Conservation (phyloP, 2,888 invertebrate species). For the Eupithecia exiguata region DNA sequence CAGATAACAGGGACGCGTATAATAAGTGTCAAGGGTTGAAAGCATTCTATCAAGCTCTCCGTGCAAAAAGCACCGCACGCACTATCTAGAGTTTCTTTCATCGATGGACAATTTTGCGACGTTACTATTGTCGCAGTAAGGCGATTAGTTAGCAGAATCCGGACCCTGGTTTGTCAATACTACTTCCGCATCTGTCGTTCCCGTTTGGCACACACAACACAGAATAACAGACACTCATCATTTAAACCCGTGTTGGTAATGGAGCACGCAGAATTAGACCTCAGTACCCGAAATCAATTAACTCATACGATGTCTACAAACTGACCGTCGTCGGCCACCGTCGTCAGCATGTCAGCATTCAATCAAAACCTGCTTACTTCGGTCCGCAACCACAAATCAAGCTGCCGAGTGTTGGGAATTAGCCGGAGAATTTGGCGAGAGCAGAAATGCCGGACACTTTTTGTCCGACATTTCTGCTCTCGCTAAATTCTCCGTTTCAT, state of each 20-base stretch:
- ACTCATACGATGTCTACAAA: slow-evolving; percentile 44
- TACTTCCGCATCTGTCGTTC: not conserved
- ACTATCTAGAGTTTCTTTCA: too few relatives aligned
- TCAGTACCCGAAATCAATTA: slow-evolving; percentile 44
- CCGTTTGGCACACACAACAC: not conserved
- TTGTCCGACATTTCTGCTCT: too few relatives aligned
- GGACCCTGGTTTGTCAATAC: not conserved
- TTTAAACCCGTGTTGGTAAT: slow-evolving; percentile 21
- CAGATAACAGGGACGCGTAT: too few relatives aligned
- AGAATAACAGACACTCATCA: not conserved
- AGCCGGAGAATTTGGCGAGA: slow-evolving; percentile 1
- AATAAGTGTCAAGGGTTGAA: too few relatives aligned
- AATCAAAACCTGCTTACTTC: slow-evolving; percentile 63
- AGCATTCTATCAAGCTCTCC: too few relatives aligned
- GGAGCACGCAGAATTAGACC: slow-evolving; percentile 32
- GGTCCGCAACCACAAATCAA: slow-evolving; percentile 57
- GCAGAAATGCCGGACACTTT: slow-evolving; percentile 19
- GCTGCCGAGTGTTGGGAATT: slow-evolving; percentile 29
- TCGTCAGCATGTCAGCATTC: slow-evolving; percentile 53
- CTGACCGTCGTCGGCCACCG: slow-evolving; percentile 38
- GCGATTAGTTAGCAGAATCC: too few relatives aligned
- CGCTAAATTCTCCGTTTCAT: too few relatives aligned
- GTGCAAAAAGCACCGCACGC: too few relatives aligned
- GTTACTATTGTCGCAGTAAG: too few relatives aligned
- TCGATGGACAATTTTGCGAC: too few relatives aligned